phyloP scores from a whole-genome alignment of 2,113 vertebrate genomes.

The Spermophilus dauricus region DNA sequence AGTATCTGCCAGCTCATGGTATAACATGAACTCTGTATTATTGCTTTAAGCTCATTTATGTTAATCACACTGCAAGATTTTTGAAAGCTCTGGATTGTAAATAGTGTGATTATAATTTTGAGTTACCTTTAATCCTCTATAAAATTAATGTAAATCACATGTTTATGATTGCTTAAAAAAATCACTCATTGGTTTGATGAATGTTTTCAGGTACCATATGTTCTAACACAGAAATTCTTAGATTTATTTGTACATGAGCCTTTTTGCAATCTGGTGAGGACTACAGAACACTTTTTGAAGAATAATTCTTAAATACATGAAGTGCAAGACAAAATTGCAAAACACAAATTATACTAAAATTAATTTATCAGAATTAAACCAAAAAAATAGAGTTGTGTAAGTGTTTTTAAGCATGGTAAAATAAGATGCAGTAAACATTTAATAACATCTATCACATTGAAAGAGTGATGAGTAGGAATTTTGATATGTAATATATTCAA shows the following conservation, averaged over 20 bases:
- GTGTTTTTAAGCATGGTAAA: background rate
- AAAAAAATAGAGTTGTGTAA: background rate
- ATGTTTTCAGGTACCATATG: background rate
- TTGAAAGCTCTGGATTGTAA: background rate
- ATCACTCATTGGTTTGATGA: background rate
- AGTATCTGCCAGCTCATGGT: background rate
- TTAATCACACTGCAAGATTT: background rate
- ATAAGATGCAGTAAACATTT: background rate
- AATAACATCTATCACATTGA: background rate
- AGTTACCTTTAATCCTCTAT: background rate
- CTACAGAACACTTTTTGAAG: background rate
- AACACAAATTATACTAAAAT: background rate
- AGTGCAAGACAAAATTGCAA: background rate
- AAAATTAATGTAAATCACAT: background rate
- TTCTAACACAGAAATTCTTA: background rate
- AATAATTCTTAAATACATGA: background rate
- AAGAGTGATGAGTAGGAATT: background rate
- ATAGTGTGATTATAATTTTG: background rate
- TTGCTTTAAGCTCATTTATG: background rate
- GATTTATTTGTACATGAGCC: background rate
- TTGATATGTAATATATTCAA: background rate
- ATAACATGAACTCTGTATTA: background rate
- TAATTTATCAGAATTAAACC: background rate
- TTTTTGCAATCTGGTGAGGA: background rate
- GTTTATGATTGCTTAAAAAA: background rate